A percentile compares a stretch with the other conserved stretches of the same genome.
Conservation (phyloP, 2,113 vertebrate genomes). For the Saccopteryx leptura region DNA sequence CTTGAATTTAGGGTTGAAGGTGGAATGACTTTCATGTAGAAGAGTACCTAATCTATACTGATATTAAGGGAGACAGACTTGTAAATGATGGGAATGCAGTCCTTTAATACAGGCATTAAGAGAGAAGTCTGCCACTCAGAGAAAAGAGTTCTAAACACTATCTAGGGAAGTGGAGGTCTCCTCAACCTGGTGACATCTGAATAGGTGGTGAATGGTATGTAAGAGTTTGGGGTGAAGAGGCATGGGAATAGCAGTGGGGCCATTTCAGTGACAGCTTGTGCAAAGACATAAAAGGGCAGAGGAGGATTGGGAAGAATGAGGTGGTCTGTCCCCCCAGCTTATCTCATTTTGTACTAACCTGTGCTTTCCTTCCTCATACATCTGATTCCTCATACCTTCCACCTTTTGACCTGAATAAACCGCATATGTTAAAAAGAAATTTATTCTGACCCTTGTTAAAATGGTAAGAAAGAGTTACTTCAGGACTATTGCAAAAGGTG, state of each 20-base stretch:
- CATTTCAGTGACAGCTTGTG: neutral
- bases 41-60: neutral
- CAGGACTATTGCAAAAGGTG: neutral
- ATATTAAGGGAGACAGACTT: neutral
- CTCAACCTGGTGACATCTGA: neutral
- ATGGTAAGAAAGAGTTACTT: neutral
- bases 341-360: neutral
- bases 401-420: neutral
- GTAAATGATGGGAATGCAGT: neutral
- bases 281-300: neutral
- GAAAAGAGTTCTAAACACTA: neutral
- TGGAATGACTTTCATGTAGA: neutral
- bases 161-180: neutral
- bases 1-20: neutral
- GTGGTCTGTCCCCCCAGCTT: too few species aligned
- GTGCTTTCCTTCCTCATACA: neutral
- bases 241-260: neutral
- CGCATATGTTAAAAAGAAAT: neutral
- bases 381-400: neutral
- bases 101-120: neutral
- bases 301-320: neutral
- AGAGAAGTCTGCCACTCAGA: neutral
- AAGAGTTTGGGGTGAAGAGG: neutral
- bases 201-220: neutral
- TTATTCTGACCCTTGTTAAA: neutral